These are phyloP conservation scores for Corapipo altera DNA, from an alignment of 2,113 vertebrate genomes.

Conservation along the genomic window DNA sequence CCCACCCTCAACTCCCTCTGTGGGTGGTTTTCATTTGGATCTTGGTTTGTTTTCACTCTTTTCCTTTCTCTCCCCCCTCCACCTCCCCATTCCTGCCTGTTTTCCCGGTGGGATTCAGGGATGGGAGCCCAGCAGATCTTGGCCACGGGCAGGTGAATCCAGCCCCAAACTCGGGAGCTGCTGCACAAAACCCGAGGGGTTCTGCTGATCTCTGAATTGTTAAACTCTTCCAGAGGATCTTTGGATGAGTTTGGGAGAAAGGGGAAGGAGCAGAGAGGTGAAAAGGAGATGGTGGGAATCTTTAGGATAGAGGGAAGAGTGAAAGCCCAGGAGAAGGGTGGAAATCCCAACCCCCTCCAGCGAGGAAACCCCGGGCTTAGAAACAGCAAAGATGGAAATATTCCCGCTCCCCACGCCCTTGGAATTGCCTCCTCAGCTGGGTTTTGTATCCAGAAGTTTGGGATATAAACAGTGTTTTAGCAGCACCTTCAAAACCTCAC, in stretches of 20 bases:
- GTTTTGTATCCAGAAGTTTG: background rate
- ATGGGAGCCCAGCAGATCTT: background rate
- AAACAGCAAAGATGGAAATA: background rate
- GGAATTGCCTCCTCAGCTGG: background rate
- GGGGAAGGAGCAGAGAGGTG: background rate
- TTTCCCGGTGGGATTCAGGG: background rate
- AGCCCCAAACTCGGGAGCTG: background rate
- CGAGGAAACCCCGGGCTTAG: background rate
- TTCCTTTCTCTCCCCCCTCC: background rate
- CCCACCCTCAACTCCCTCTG: background rate
- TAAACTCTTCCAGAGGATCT: background rate
- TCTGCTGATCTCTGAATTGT: background rate
- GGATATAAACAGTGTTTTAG: background rate
- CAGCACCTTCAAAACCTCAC: background rate
- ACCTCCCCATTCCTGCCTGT: background rate
- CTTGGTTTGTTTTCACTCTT: background rate
- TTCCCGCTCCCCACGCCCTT: background rate
- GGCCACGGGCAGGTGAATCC: background rate
- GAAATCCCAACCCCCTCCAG: background rate
- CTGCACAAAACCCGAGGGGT: fast-evolving
- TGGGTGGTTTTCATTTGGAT: background rate
- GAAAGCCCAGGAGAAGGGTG: fast-evolving
- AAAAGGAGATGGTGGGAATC: background rate
- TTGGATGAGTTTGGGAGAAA: background rate
- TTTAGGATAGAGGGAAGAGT: background rate